These are phyloP conservation scores for Tuta absoluta DNA, from an alignment of 2,888 invertebrate genomes.

Conservation along the genomic window DNA sequence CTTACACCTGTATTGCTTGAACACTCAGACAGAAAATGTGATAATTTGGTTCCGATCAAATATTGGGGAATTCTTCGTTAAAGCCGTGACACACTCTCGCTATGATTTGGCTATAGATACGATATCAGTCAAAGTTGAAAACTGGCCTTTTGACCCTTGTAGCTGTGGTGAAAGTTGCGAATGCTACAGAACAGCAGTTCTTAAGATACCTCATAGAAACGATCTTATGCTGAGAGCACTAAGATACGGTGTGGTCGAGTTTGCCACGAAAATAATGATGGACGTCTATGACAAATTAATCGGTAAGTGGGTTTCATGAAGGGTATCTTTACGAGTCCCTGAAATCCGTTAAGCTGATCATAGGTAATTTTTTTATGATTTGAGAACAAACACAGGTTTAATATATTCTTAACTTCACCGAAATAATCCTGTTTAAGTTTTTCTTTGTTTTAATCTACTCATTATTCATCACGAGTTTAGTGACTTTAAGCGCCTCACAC, in stretches of 20 bases:
- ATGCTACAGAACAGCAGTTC: slow-evolving; percentile 64
- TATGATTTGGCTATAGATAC: slow-evolving; percentile 69
- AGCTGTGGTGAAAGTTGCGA: slow-evolving; percentile 70
- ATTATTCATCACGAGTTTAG: too few species aligned
- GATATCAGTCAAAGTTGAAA: slow-evolving; percentile 54
- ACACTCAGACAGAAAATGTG: slow-evolving; percentile 59
- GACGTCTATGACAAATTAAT: slow-evolving; percentile 63
- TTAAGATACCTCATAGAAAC: slow-evolving; percentile 69
- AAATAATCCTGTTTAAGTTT: too few species aligned
- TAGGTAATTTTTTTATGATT: too few species aligned
- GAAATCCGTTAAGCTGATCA: too few species aligned
- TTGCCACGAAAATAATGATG: slow-evolving; percentile 67
- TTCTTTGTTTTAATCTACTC: too few species aligned
- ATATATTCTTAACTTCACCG: too few species aligned
- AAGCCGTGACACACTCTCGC: slow-evolving; percentile 65
- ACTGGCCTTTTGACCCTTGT: slow-evolving; percentile 69
- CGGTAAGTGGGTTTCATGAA: slow-evolving; percentile 48
- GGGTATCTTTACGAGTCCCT: too few species aligned
- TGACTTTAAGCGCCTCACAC: too few species aligned
- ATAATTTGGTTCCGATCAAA: slow-evolving; percentile 73
- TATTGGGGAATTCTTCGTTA: slow-evolving; percentile 68
- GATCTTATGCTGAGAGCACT: slow-evolving; percentile 67
- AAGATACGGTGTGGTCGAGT: slow-evolving; percentile 63
- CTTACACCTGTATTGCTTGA: slow-evolving; percentile 66
- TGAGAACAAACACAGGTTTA: too few species aligned